Evolutionary conservation across 2,888 invertebrate species (phyloP), one percentile per base, ranked within the genome.

Genomic region (Spodoptera picta): DNA sequence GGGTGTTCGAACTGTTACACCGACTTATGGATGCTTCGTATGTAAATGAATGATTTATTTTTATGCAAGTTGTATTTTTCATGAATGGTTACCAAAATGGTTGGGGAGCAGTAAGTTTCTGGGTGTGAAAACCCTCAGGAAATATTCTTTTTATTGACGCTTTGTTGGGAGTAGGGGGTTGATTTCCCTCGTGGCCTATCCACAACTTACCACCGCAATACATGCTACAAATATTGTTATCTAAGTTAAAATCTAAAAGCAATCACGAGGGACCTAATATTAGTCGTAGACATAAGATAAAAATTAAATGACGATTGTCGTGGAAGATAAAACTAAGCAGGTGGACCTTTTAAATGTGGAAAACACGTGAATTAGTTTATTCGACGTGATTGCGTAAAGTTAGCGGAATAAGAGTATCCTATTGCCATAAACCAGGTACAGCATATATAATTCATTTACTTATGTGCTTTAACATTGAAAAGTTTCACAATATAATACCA

Each of bases 191-290:
- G 84, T 83, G 90, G 66, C 65, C 80, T 74, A 86, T 90, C 75
- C 74, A 82, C 86, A 82, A 83, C 79, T 86, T 82, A 78, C 78
- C 83, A 81, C 84, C 81, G 75, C 82, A 80, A 65, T 77, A 71
- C 71, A 72, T 71, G 76, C 44, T 27, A 74, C 66, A 62, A 65
- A 54, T 77, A 75, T 69, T 72, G 62, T 79, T 88, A 92, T 91
- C 90, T 85, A 83, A 82, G 90, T 91, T 89, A 84, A 83, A 89
- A 92, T 91, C 90, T 88, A 72, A 76, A 83, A 80, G 81, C 74
- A 86, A 86, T 84, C 82, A 81, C 80, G 81, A 47, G 68, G 56
- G 65, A 69, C 61, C 75, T 79, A 19, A 19, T 19, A 19, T 84
- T 85, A 79, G 69, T 66, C 50, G 56, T 72, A 60, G 64, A 79